Conservation (phyloP, 2,113 vertebrate genomes). For the Cnemophilus loriae region DNA sequence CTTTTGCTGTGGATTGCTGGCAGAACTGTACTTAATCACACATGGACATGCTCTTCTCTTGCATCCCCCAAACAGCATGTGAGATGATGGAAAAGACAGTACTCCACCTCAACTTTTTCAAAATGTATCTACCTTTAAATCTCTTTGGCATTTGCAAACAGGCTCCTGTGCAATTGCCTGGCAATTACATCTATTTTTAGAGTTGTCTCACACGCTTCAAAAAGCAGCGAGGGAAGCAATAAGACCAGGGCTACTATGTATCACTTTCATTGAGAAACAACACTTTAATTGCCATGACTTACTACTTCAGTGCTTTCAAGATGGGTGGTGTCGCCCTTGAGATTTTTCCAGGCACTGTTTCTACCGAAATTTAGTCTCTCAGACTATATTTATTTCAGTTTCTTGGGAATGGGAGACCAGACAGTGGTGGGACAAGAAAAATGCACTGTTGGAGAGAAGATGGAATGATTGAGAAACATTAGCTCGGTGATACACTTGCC, state of each 20-base stretch:
- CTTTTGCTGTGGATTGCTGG: not conserved
- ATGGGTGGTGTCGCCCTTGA: not conserved
- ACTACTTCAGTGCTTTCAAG: not conserved
- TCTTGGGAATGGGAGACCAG: not conserved
- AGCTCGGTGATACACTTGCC: not conserved
- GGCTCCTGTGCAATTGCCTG: not conserved
- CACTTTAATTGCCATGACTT: not conserved
- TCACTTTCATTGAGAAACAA: not conserved
- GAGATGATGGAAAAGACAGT: not conserved
- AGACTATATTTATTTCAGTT: not conserved
- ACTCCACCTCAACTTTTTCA: not conserved
- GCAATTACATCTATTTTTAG: conserved; percentile 12
- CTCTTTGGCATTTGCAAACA: not conserved
- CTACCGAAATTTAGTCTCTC: not conserved
- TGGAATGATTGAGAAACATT: not conserved
- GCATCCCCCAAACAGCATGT: fast-evolving
- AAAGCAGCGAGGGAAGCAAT: not conserved
- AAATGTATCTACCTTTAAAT: not conserved
- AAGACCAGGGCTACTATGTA: not conserved
- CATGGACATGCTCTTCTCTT: fast-evolving
- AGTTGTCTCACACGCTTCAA: not conserved
- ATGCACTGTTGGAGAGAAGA: not conserved
- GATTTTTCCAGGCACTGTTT: not conserved
- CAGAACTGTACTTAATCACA: fast-evolving
- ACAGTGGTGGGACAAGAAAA: not conserved